A percentile compares a stretch with the other conserved stretches of the same genome.
phyloP scores from a whole-genome alignment of 2,888 invertebrate genomes.

The Clunio marinus region DNA sequence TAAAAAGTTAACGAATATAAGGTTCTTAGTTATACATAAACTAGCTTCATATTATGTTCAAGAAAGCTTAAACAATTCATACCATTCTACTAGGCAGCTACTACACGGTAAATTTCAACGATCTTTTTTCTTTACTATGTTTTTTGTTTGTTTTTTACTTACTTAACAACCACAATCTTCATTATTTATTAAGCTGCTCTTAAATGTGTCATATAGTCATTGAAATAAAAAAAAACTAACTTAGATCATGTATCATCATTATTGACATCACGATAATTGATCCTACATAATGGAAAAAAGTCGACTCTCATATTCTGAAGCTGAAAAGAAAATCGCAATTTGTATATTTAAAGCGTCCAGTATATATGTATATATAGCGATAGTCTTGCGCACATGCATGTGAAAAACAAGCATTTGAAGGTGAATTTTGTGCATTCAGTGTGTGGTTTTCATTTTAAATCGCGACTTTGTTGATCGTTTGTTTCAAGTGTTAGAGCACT shows the following conservation, averaged over 20 bases:
- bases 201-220: conserved; percentile 38
- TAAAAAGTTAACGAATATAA: no score
- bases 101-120: no score
- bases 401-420: conserved; percentile 39
- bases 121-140: not conserved
- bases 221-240: conserved; percentile 33
- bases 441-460: conserved; percentile 36
- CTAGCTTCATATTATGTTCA: no score
- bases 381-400: conserved; percentile 23
- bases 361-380: no score
- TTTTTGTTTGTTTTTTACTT: not conserved
- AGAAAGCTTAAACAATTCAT: no score
- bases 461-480: conserved; percentile 18
- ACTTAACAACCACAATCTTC: no score
- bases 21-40: no score
- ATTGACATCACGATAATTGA: conserved; percentile 36
- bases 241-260: conserved; percentile 35
- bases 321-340: conserved; percentile 23
- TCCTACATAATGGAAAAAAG: not conserved
- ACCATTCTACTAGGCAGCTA: no score
- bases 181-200: no score
- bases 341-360: no score
- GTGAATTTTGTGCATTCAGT: conserved; percentile 39
- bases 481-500: conserved; percentile 17
- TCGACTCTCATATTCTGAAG: no score